Percentiles rank a stretch among this genome's conserved stretches.
Evolutionary conservation across 2,888 invertebrate genomes (phyloP).

Genomic region (Dascillus cervinus): DNA sequence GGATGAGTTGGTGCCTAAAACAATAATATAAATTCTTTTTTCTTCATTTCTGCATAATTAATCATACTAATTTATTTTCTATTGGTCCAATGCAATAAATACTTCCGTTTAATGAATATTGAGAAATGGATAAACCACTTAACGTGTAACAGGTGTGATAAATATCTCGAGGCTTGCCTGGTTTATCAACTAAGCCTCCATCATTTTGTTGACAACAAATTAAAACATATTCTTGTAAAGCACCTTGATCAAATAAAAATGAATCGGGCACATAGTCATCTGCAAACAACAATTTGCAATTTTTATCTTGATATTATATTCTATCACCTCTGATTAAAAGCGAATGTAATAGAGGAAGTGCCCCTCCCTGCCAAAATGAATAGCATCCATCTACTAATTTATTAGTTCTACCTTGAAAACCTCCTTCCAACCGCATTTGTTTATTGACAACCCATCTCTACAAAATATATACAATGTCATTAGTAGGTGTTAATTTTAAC

Average conservation of each 20-base stretch:
- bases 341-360: conserved; percentile 79
- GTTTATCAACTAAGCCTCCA: conserved; percentile 95
- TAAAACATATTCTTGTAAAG: conserved; percentile 91
- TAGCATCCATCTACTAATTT: conserved; percentile 98
- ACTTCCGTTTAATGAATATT: conserved; percentile 51
- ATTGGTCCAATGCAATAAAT: conserved; percentile 57
- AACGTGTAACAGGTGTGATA: conserved; percentile 97
- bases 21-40: conserved; percentile 1
- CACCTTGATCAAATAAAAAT: conserved; percentile 76
- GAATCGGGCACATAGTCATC: conserved; percentile 44
- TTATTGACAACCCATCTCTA: conserved; percentile 81
- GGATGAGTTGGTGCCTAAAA: conserved; percentile 65
- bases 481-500: too few species aligned
- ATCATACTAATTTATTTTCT: conserved; percentile 59
- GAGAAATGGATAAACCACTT: conserved; percentile 90
- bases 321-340: conserved; percentile 48
- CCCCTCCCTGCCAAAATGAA: conserved; percentile 97
- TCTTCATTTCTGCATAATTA: not conserved
- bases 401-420: conserved; percentile 96
- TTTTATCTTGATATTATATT: not conserved
- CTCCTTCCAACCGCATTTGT: conserved; percentile 93
- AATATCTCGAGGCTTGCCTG: conserved; percentile 82
- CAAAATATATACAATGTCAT: conserved; percentile 19
- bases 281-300: conserved; percentile 33
- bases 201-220: conserved; percentile 81